Base-by-base conservation (phyloP, 2,113 vertebrate genomes). In the Thalassoma bifasciatum region DNA sequence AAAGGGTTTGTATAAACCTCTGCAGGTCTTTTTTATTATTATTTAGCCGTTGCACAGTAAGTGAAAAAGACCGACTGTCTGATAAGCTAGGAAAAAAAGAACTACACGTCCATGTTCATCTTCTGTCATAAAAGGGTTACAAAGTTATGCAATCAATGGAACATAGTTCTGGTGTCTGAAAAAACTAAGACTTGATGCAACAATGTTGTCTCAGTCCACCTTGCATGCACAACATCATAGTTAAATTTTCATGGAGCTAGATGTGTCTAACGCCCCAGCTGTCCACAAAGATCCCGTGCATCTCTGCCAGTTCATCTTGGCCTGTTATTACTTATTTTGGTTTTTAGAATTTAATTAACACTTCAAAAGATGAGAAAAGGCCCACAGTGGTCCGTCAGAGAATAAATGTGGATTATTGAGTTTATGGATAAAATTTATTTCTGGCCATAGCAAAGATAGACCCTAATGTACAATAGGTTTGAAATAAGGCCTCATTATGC, bases 331-430 rank as follows among this genome's bases (percentile, higher is more conserved):
- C n/a, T 47, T 47, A 23, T 36, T 57, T 47, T 37, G 42, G 21
- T 67, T 22, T 68, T 49, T 10, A 66, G 66, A 66, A 57, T 40
- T 51, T 0, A 59, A 34, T 49, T 10, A 38, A 26, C 8, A 30
- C 74, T 72, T 68, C 21, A 53, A 66, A 61, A 40, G 16, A 53
- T 21, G 2, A 30, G 46, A 42, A 40, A 62, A 59, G 7, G 1
- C 17, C 10, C 1, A 12, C 53, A 14, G 47, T 54, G 8, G 16
- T 68, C 66, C 60, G 26, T 46, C 50, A 63, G 5, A 79, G 3
- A 11, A 44, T 24, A 72, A 75, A 53, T 24, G 17, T 36, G 50
- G 54, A 53, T 51, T 57, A 30, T 24, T 37, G 46, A 75, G 21
- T 63, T 67, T 51, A 14, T 3, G 69, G n/a, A 21, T 38, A 49